Base-by-base conservation (phyloP, 2,888 invertebrate species). In the Cylindroiulus punctatus region DNA sequence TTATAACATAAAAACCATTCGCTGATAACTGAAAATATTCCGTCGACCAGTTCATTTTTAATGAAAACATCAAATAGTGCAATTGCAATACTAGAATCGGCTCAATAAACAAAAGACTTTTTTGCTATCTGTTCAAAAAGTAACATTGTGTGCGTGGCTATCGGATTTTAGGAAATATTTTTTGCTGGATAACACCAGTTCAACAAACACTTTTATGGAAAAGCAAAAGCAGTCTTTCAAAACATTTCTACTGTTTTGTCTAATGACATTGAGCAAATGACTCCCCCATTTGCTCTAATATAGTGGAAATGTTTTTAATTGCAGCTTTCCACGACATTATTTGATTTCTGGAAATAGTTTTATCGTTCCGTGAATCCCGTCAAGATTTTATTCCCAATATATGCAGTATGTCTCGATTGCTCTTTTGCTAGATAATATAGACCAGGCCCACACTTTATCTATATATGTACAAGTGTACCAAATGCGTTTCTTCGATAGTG, bases 301-400 rank as follows among this genome's bases (percentile, higher is more conserved):
- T 65, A 26, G 12, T 65, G 8, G 12, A n/a, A n/a, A n/a, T n/a
- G 8, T 4, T 65, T 26, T 26, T n/a, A 30, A 26, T 65, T 65
- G 2, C 3, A 12, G 26, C 57, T 57, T 57, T 57, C n/a, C 26
- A 26, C 8, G 65, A 26, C 8, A 26, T 65, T 26, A 26, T 26
- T 65, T 65, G 65, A 65, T 65, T 65, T 26, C 26, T 65, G 26
- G 26, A 65, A 65, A 10, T 65, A 65, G 65, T 65, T 65, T 65
- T 26, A 65, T 65, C 65, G 22, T 65, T 65, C 10, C 0, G 10
- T 1, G 65, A 65, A 65, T 65, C 65, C 8, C 1, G 10, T n/a
- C 5, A 26, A 65, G 65, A 65, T 65, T 65, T 65, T 65, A 26
- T 65, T 26, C 26, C 65, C 65, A n/a, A n/a, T n/a, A n/a, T 26